Conservation (phyloP, 1,140 invertebrate genomes). For the Maconellicoccus hirsutus region DNA sequence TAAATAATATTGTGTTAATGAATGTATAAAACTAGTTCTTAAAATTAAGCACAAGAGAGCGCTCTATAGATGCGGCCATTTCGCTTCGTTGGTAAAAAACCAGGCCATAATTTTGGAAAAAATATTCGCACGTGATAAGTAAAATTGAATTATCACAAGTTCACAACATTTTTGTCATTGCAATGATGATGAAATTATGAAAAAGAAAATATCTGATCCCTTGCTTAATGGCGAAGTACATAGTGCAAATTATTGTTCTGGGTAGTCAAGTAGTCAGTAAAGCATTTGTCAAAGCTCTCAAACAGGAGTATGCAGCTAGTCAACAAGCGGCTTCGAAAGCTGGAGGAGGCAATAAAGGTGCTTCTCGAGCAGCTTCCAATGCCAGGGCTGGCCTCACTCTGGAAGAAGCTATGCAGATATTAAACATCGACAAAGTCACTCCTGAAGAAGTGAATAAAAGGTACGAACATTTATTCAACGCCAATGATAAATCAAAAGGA, state of each 20-base stretch:
- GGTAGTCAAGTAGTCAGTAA: constrained; percentile 78
- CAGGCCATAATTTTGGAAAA: too few relatives aligned
- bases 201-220: neutral
- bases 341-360: constrained; percentile 55
- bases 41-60: too few relatives aligned
- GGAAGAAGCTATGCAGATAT: constrained; percentile 85
- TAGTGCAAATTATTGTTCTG: constrained; percentile 78
- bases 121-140: too few relatives aligned
- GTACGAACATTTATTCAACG: constrained; percentile 78
- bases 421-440: constrained; percentile 63
- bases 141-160: too few relatives aligned
- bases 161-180: too few relatives aligned
- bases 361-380: constrained; percentile 55
- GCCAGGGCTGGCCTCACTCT: constrained; percentile 66
- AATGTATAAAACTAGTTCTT: too few relatives aligned
- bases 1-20: too few relatives aligned
- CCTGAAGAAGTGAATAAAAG: constrained; percentile 63
- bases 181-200: neutral
- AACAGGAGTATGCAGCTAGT: constrained; percentile 72
- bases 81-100: too few relatives aligned
- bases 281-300: constrained; percentile 78
- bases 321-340: constrained; percentile 70
- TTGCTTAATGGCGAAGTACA: constrained; percentile 72
- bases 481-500: constrained; percentile 85
- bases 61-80: too few relatives aligned